Conservation (phyloP, 1,140 invertebrate genomes). For the Semibalanus balanoides region DNA sequence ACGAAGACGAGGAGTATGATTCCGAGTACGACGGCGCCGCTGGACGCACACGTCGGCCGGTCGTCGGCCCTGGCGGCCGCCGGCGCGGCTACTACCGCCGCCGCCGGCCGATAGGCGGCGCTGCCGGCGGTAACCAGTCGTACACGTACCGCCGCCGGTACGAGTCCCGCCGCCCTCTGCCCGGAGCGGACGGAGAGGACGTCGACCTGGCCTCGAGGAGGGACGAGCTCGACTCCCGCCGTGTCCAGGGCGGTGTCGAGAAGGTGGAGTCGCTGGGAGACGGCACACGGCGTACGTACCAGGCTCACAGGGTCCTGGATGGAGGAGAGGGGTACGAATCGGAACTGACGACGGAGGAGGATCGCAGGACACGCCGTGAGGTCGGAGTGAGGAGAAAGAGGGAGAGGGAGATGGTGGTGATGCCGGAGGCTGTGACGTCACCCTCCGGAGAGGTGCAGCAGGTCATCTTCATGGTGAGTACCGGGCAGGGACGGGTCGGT, state of each 20-base stretch:
- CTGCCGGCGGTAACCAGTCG: conserved; percentile 34
- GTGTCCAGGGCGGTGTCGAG: background rate
- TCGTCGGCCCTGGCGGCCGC: conserved; percentile 28
- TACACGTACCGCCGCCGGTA: conserved; percentile 39
- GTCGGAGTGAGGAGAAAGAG: conserved; percentile 30
- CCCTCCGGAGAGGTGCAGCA: conserved; percentile 22
- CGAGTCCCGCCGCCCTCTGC: background rate
- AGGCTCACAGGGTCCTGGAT: background rate
- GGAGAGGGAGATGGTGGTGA: conserved; percentile 54
- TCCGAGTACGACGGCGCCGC: conserved; percentile 7
- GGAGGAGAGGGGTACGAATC: background rate
- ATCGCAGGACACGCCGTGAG: background rate
- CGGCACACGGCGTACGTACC: background rate
- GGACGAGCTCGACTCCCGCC: background rate
- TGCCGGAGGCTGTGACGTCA: conserved; percentile 43
- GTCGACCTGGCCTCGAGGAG: background rate
- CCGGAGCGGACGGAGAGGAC: background rate
- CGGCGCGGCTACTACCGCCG: conserved; percentile 57
- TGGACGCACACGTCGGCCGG: conserved; percentile 3
- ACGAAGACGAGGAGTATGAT: conserved; percentile 8
- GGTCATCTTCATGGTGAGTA: conserved; percentile 56
- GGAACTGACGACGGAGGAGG: background rate
- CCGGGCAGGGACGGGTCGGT: conserved; percentile 3
- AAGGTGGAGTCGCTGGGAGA: background rate
- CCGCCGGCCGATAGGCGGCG: conserved; percentile 44